phyloP scores from a whole-genome alignment of 2,888 invertebrate species.

The Thera britannica region DNA sequence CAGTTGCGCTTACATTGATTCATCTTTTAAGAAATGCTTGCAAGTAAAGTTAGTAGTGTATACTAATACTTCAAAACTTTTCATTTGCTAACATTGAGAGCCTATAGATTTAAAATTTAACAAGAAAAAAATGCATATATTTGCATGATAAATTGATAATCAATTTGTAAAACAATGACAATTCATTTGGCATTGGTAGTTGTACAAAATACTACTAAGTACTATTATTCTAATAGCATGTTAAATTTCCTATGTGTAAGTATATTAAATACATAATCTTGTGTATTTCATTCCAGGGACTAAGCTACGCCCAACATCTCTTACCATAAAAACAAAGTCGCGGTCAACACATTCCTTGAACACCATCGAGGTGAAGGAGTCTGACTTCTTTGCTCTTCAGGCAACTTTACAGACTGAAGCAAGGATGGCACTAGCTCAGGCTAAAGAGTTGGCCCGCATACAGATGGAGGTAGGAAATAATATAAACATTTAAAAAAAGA shows the following conservation, averaged over 20 bases:
- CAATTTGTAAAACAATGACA: too few relatives aligned
- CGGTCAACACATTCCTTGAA: constrained; percentile 79
- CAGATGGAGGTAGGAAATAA: constrained; percentile 90
- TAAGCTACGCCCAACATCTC: constrained; percentile 74
- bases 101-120: too few relatives aligned
- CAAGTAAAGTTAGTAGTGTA: too few relatives aligned
- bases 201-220: neutral
- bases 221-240: neutral
- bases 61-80: too few relatives aligned
- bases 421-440: constrained; percentile 93
- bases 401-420: constrained; percentile 94
- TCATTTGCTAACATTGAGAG: too few relatives aligned
- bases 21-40: too few relatives aligned
- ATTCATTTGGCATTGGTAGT: neutral
- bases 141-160: too few relatives aligned
- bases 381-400: constrained; percentile 92
- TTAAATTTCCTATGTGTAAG: neutral
- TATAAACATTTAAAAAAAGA: too few relatives aligned
- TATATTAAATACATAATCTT: neutral
- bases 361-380: constrained; percentile 83
- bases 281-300: constrained; percentile 53
- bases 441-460: constrained; percentile 95
- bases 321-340: constrained; percentile 76
- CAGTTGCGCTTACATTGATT: too few relatives aligned
- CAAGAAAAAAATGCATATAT: too few relatives aligned